Percentiles rank a stretch among this genome's conserved stretches.
These are phyloP conservation scores for Megalopta genalis DNA, from an alignment of 1,140 invertebrate species.

Conservation along the genomic window DNA sequence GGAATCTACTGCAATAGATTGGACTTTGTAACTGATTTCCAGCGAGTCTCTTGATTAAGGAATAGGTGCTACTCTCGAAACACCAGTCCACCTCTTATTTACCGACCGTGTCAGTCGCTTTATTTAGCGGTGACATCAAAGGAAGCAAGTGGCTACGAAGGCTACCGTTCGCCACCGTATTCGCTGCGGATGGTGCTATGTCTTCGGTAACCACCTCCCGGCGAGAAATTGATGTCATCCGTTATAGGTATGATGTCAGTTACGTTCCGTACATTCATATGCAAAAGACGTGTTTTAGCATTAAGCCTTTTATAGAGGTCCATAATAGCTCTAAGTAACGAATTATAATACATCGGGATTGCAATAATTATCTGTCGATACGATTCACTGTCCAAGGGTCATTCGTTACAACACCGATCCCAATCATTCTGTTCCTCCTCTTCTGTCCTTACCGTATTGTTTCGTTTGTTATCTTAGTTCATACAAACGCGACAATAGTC, in stretches of 20 bases:
- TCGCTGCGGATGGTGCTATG: conserved; percentile 37
- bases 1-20: conserved; percentile 7
- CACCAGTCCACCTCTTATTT: conserved; percentile 44
- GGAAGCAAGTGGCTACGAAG: conserved; percentile 65
- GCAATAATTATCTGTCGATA: not conserved
- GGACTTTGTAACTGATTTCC: conserved; percentile 26
- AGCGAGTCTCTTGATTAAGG: conserved; percentile 33
- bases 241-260: conserved; percentile 70
- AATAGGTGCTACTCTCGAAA: conserved; percentile 33
- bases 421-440: not conserved
- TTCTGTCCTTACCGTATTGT: no score
- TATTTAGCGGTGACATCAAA: conserved; percentile 73
- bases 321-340: conserved; percentile 3
- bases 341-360: not conserved
- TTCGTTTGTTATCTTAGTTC: not conserved
- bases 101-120: conserved; percentile 63
- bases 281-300: conserved; percentile 26
- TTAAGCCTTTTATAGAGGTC: conserved; percentile 6
- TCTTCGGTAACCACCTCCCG: conserved; percentile 20
- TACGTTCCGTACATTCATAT: conserved; percentile 56
- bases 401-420: not conserved
- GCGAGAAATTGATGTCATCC: conserved; percentile 57
- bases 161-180: conserved; percentile 46
- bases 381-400: not conserved
- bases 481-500: not conserved